Evolutionary conservation across 2,113 vertebrate species (phyloP), one percentile per base, ranked within the genome.

Genomic region (Oceanodroma tethys): DNA sequence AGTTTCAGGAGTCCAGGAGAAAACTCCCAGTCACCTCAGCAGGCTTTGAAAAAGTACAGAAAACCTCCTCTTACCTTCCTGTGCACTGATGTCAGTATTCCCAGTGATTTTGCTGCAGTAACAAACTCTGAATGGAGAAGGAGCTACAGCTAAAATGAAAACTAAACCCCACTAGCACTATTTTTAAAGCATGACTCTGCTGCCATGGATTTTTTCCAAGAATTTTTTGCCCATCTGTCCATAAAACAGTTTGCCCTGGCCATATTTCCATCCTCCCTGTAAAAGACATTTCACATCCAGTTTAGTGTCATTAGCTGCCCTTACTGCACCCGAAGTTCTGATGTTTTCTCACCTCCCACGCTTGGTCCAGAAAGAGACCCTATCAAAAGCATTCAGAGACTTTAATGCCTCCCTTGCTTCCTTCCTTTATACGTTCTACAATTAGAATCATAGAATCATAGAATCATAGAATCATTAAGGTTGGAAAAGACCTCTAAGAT

Each of bases 351-450:
- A 97, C 93, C 90, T 95, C 95, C 91, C 65, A 97, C 81, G 9
- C 93, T 68, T 72, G 56, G 81, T 53, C 84, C 88, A 81, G 90
- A 88, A 87, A 95, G 91, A 87, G 88, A 73, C 72, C 36, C 79
- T n/a, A 96, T 97, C 96, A 97, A 98, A 97, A 97, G 84, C 75
- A 79, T 87, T 70, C 55, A 75, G 63, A 8, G 8, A 78, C 75
- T 86, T 85, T 78, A 86, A 92, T 96, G 75, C 93, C 75, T 94
- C 95, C 93, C 70, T 40, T 96, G 84, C 95, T 96, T 96, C 95
- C 95, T 96, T 96, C 81, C 95, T 96, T 96, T 96, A 91, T 45
- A 85, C 91, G 78, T 94, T 90, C 70, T 93, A 87, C 90, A 87
- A 72, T 93, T 93, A 81, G n/a, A n/a, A n/a, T n/a, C n/a, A n/a